Evolutionary conservation across 2,113 vertebrate species (phyloP).

Genomic region (Pogonocichla stellata): DNA sequence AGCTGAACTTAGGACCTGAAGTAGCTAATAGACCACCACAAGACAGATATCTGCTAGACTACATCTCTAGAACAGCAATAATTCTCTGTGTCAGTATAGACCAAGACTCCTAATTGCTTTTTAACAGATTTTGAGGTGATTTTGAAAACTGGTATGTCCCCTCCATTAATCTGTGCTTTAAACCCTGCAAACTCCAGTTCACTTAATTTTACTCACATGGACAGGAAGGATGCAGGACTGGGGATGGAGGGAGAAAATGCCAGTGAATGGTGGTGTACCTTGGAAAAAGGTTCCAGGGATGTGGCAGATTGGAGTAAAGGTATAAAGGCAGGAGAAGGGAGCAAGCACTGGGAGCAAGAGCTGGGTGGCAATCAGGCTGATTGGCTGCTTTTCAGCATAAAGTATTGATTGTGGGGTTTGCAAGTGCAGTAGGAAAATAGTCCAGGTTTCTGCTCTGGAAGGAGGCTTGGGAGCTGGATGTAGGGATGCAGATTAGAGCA

Average conservation of each 20-base stretch:
- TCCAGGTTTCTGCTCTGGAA: not conserved
- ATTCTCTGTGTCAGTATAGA: not conserved
- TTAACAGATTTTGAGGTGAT: not conserved
- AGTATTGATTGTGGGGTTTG: not conserved
- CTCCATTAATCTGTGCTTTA: not conserved
- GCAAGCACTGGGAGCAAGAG: rapidly evolving
- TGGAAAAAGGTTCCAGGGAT: not conserved
- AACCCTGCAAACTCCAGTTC: not conserved
- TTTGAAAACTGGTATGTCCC: not conserved
- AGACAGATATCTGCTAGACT: not conserved
- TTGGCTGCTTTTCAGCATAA: not conserved
- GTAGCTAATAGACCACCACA: not conserved
- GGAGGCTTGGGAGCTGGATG: not conserved
- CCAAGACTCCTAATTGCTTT: not conserved
- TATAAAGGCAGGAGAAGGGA: not conserved
- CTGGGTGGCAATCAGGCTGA: not conserved
- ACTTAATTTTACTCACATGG: not conserved
- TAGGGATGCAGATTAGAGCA: not conserved
- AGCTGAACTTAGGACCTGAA: not conserved
- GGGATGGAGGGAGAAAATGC: not conserved
- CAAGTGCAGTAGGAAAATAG: not conserved
- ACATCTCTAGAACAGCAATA: not conserved
- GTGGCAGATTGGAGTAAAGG: not conserved
- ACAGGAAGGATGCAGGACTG: not conserved
- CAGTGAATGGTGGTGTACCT: not conserved